phyloP scores from a whole-genome alignment of 2,113 vertebrate species.

The Poicephalus meyeri region DNA sequence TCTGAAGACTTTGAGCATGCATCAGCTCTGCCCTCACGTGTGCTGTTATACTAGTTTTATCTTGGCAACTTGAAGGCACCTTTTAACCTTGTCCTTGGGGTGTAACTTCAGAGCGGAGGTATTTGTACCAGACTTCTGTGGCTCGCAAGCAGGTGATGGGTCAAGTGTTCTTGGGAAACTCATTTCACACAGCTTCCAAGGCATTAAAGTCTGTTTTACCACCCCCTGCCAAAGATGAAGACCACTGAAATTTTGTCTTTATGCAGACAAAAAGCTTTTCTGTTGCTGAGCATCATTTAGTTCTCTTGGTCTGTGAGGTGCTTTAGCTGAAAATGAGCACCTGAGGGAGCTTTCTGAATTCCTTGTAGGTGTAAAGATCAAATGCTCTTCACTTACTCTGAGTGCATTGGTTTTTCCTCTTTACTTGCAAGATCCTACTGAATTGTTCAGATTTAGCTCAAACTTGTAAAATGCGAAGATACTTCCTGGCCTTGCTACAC shows the following conservation, averaged over 20 bases:
- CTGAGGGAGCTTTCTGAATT: background rate
- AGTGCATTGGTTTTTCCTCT: background rate
- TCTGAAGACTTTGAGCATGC: background rate
- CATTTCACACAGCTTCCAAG: background rate
- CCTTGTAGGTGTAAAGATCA: background rate
- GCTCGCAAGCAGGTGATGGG: background rate
- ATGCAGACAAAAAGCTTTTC: conserved; percentile 38
- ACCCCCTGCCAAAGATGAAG: conserved; percentile 7
- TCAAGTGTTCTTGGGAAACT: background rate
- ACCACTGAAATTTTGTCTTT: conserved; percentile 4
- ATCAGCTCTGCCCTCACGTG: background rate
- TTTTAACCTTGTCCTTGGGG: background rate
- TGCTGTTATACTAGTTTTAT: background rate
- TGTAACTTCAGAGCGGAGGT: background rate
- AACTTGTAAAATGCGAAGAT: background rate
- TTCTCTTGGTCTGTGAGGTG: background rate
- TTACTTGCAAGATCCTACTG: background rate
- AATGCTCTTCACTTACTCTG: background rate
- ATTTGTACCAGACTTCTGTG: background rate
- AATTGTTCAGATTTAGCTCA: background rate
- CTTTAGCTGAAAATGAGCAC: conserved; percentile 34
- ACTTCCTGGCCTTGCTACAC: background rate
- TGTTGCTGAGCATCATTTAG: background rate
- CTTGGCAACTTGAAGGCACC: background rate
- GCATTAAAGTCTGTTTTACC: conserved; percentile 30